Percentiles rank a stretch among this genome's conserved stretches.
Conservation (phyloP, 1,140 invertebrate species). For the Calephelis virginiensis region DNA sequence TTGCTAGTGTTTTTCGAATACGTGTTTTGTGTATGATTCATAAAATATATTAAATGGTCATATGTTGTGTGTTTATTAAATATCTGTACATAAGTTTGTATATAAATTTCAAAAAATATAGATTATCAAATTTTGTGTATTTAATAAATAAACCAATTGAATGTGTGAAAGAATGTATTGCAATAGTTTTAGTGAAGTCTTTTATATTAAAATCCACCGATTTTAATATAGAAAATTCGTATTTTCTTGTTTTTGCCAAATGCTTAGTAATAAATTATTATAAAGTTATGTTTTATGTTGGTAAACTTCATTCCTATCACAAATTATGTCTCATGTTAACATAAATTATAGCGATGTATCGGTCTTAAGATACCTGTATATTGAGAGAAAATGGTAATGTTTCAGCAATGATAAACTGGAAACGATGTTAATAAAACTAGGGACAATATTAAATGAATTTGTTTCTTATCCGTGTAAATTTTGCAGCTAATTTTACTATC, state of each 20-base stretch:
- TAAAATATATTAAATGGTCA: slow-evolving; percentile 8
- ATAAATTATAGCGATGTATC: not conserved
- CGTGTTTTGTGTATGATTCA: not conserved
- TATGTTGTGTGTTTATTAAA: not conserved
- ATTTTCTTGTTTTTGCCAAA: slow-evolving; percentile 8
- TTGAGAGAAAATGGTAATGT: not conserved
- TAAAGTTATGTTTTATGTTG: slow-evolving; percentile 19
- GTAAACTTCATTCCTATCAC: slow-evolving; percentile 10
- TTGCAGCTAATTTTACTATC: not conserved
- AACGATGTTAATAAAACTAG: not conserved
- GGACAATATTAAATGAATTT: not conserved
- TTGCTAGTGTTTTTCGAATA: slow-evolving; percentile 8
- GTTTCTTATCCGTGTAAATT: not conserved
- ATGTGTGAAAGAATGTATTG: not conserved
- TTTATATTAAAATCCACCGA: not conserved
- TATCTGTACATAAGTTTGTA: not conserved
- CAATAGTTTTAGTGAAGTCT: slow-evolving; percentile 6
- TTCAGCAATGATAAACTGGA: not conserved
- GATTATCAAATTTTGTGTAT: not conserved
- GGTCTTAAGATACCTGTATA: not conserved
- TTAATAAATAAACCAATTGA: not conserved
- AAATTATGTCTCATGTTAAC: not conserved
- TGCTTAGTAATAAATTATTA: slow-evolving; percentile 17
- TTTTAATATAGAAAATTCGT: slow-evolving; percentile 2
- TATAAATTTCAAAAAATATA: not conserved